Base-by-base conservation (phyloP, 2,113 vertebrate genomes). In the Diadophis punctatus region DNA sequence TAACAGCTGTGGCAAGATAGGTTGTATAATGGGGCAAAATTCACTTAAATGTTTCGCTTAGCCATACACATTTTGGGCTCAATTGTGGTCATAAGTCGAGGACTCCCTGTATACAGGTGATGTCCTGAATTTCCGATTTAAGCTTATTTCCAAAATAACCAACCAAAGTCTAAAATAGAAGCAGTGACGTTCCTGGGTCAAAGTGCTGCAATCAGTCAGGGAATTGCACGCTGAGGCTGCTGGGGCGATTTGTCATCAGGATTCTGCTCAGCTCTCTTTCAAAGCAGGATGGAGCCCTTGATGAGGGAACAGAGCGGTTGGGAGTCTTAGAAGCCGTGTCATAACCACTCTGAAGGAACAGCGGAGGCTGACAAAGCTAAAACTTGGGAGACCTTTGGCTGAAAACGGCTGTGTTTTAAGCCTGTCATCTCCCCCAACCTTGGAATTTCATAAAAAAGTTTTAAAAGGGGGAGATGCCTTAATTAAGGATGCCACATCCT, bases 161-260 rank as follows among this genome's bases (percentile, higher is more conserved):
- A 8, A 0, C 14, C 49, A 25, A 11, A 89, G 86, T 2, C 0
- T 0, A 88, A n/a, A 92, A 60, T 58, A 91, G 23, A 80, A 80
- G 0, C 0, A 0, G 48, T 2, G 39, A 18, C 12, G 16, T 0
- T n/a, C 30, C 12, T 9, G 74, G 53, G 8, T 0, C 4, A 1
- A 43, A n/a, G 9, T 58, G 68, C 8, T 86, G 22, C 85, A 48
- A 6, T 23, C 39, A 0, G 68, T 0, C 0, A 48, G 27, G 87
- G 53, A 85, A 91, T 63, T 1, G 23, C 93, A 48, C 11, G 63
- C 10, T 84, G 22, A 86, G n/a, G 87, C 60, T 27, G 85, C 18
- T 1, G 30, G 25, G 23, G 22, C 63, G 39, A 0, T 4, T 23
- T 51, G 90, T 90, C 93, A 90, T 34, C 89, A 74, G 89, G 4